These are phyloP conservation scores for Toxonevra muliebris DNA, from an alignment of 2,888 invertebrate species.

Conservation along the genomic window DNA sequence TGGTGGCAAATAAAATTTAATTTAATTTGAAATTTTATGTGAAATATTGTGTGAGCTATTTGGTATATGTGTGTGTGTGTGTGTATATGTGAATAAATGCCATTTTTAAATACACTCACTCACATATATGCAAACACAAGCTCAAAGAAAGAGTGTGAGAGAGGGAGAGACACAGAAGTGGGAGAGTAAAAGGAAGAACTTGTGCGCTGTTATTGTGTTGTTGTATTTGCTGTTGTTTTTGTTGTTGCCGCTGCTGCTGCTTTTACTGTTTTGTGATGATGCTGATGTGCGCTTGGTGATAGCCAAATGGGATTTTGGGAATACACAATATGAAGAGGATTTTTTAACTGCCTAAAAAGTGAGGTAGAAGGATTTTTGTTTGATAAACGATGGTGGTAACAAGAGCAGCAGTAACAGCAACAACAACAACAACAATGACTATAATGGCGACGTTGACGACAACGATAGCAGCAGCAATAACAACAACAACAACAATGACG, in stretches of 20 bases:
- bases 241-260: not conserved
- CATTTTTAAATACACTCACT: not conserved
- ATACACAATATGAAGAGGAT: not conserved
- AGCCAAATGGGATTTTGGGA: conserved; percentile 10
- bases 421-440: too few relatives aligned
- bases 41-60: not conserved
- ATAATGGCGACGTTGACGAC: too few relatives aligned
- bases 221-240: too few relatives aligned
- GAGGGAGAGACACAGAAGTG: too few relatives aligned
- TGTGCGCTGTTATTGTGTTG: too few relatives aligned
- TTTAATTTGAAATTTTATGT: not conserved
- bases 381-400: too few relatives aligned
- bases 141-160: not conserved
- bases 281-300: conserved; percentile 1
- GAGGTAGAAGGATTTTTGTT: too few relatives aligned
- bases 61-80: not conserved
- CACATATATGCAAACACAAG: not conserved
- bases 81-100: not conserved
- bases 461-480: too few relatives aligned
- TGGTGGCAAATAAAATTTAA: too few relatives aligned
- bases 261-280: not conserved
- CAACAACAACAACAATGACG: not conserved
- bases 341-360: not conserved
- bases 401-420: too few relatives aligned
- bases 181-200: too few relatives aligned